Evolutionary conservation across 2,797 vertebrate genomes (phyloP), one percentile per base, ranked within the genome.

Genomic region (Myoxocephalus aenaeus): DNA sequence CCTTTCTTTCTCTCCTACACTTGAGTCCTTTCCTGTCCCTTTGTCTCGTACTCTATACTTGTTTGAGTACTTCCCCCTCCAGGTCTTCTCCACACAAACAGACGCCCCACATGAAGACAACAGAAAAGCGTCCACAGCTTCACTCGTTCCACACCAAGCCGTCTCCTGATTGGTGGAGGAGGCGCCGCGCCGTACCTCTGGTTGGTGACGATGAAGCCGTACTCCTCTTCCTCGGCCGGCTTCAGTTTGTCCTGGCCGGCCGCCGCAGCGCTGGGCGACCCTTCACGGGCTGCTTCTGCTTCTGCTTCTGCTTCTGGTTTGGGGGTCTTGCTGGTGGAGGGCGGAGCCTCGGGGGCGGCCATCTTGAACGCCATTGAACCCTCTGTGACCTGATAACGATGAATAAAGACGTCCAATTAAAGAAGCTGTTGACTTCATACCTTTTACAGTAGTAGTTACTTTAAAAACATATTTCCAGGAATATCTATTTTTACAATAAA

Each of bases 151-250:
- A 34, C 8, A 38, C 5, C 2, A 7, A 34, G 46, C 5, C 5
- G 6, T 20, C 11, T 46, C 44, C 34, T n/a, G 48, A 50, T 50
- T n/a, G 44, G 44, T 15, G 17, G 48, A 50, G 48, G 48, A 50
- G 48, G 48, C 5, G 42, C 7, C 42, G 44, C 1, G 8, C 3
- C 2, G 18, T 50, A 50, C 48, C 48, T 50, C 50, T 97, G 96
- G 84, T 97, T 95, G 1, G 97, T 96, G 83, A 97, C 62, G 36
- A 97, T 95, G 93, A 96, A 97, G 84, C 96, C 96, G 0, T 96
- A 97, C 69, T 96, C 95, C 1, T 97, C 95, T 0, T 83, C 29
- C 78, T 73, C 50, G 5, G 11, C 22, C 1, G 0, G 65, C 38
- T 40, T 86, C 70, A 3, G 56, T 59, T 69, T 75, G 63, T 27